Conservation (phyloP, 2,888 invertebrate species). For the Dorcus hopei region DNA sequence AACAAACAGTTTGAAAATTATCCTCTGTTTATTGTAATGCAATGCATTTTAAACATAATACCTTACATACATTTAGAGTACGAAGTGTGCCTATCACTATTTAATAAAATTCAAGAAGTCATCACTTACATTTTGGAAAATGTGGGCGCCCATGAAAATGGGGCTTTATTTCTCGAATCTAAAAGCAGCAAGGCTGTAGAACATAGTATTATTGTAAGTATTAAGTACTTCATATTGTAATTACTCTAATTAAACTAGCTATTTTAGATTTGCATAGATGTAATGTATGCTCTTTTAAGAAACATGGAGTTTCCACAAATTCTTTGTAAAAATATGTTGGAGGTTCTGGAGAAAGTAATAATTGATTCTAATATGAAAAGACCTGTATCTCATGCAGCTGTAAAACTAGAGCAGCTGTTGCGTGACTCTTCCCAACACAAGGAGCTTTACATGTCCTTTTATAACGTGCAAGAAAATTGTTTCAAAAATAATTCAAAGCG, state of each 20-base stretch:
- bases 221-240: neutral
- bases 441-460: neutral
- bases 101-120: no score
- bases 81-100: no score
- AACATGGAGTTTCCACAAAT: neutral
- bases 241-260: neutral
- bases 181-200: neutral
- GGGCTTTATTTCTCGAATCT: neutral
- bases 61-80: neutral
- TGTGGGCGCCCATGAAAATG: no score
- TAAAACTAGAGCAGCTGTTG: neutral
- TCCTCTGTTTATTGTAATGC: neutral
- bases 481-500: neutral
- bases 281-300: neutral
- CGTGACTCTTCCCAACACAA: neutral
- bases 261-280: neutral
- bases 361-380: neutral
- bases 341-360: neutral
- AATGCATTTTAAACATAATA: neutral
- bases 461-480: neutral
- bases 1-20: neutral
- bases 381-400: neutral
- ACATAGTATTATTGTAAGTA: neutral
- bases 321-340: neutral
- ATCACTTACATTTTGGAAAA: no score